Percentiles rank a stretch among this genome's conserved stretches.
Conservation (phyloP, 2,797 vertebrate species). For the Tachyglossus aculeatus region DNA sequence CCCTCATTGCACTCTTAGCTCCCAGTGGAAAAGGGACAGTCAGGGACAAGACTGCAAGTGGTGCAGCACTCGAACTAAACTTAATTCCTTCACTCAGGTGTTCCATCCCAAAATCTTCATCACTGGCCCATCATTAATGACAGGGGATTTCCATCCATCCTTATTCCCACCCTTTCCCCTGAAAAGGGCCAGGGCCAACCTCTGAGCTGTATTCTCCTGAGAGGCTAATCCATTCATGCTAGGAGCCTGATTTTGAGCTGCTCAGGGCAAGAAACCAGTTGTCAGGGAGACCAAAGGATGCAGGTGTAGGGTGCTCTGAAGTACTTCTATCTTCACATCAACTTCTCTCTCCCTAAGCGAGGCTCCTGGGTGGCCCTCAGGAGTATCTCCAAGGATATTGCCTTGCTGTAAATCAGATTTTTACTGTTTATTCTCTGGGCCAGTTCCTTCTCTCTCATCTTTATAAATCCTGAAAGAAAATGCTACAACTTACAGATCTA, state of each 20-base stretch:
- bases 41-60: no score
- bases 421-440: constrained; percentile 29
- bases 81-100: no score
- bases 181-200: no score
- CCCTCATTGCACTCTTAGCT: no score
- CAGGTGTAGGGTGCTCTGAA: background rate
- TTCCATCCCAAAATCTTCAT: no score
- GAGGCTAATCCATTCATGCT: no score
- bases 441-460: background rate
- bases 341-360: background rate
- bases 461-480: constrained; percentile 41
- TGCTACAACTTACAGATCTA: background rate
- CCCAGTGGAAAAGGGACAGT: no score
- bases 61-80: no score
- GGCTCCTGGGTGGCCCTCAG: constrained; percentile 20
- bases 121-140: no score
- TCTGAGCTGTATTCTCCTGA: no score
- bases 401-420: constrained; percentile 22
- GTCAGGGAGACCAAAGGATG: background rate
- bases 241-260: background rate
- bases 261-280: background rate
- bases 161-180: no score
- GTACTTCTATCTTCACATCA: background rate
- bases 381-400: constrained; percentile 11
- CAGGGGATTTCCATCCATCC: no score